Base-by-base conservation (phyloP, 1,140 invertebrate genomes). In the Drosophila paulistorum region DNA sequence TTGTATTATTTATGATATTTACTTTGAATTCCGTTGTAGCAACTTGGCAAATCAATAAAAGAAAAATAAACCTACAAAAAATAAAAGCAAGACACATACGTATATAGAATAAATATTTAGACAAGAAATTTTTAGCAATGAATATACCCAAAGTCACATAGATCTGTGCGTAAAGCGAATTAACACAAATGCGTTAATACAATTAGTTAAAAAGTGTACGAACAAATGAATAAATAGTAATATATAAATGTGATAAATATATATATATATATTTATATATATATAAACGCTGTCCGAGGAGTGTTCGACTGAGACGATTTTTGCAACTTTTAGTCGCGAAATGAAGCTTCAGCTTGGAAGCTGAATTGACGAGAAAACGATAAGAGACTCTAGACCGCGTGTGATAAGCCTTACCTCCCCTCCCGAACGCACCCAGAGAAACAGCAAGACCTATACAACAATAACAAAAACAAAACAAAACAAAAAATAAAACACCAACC, bases 151-250 rank as follows among this genome's bases (percentile, higher is more conserved):
- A 69, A 73, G 78, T 81, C 77, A 59, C 57, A 54, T 67, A 51
- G 42, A 39, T 70, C 68, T 67, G 79, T 87, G 83, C 83, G 83
- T 83, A 87, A 77, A 57, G 62, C 74, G 74, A 81, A 90, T 90
- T 90, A 90, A 81, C 87, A 87, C 80, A 69, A 72, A 61, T 57
- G 71, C 79, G 87, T 79, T 90, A 90, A 90, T 82, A 77, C 83
- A 87, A 84, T 87, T 90, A 89, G 84, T 81, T 81, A 42, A 84
- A 89, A 84, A 89, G 84, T 89, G 83, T 83, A 87, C 82, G 83
- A 71, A 70, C 48, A 65, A 71, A 76, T 64, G 72, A 70, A 79
- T 57, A 76, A 79, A 68, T 55, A 67, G 65, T 71, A 71, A 67
- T 51, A 65, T 63, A 85, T 77, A 55, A 70, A 72, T 62, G 65